Base-by-base conservation (phyloP, 2,113 vertebrate species). In the Platysternon megacephalum region DNA sequence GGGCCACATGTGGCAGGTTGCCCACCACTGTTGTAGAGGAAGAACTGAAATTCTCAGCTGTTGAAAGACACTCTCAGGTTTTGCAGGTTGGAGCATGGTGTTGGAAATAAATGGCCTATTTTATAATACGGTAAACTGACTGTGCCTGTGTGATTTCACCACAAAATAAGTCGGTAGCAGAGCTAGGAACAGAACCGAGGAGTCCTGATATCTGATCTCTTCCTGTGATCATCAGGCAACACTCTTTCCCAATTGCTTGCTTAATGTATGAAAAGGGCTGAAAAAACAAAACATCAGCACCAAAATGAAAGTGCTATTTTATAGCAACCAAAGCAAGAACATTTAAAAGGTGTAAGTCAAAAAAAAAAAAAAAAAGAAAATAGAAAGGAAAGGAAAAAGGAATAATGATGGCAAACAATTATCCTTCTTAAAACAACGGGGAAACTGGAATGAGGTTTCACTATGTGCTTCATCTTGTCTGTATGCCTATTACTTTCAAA, bases 31-130 rank as follows among this genome's bases (percentile, higher is more conserved):
- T 52, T 52, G 52, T 52, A 52, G 52, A 52, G 52, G 52, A 52
- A 5, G 83, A 80, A 65, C n/a, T 79, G 76, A 88, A 72, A 76
- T 94, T 95, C 95, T 91, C 93, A 91, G 79, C 89, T 93, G 46
- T 87, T 96, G 84, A 81, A 58, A 93, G 88, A 42, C 58, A 94
- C 93, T 68, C 86, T 87, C 46, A 76, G 74, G 53, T 29, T 95
- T n/a, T 95, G 84, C 80, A 89, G 86, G 3, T 9, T 90, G 89
- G 80, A 89, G 76, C 14, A 22, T 82, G 42, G 11, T 87, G 6
- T 93, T 94, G 90, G 78, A 91, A 93, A 87, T 88, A 85, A 52
- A 52, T 52, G 52, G 42, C 17, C 10, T 89, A 24, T 86, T n/a
- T 17, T 52, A 14, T 86, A 88, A 79, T n/a, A 85, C 24, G 68